Percentiles rank a stretch among this genome's conserved stretches.
Evolutionary conservation across 1,140 invertebrate genomes (phyloP).

Genomic region (Marisa cornuarietis): DNA sequence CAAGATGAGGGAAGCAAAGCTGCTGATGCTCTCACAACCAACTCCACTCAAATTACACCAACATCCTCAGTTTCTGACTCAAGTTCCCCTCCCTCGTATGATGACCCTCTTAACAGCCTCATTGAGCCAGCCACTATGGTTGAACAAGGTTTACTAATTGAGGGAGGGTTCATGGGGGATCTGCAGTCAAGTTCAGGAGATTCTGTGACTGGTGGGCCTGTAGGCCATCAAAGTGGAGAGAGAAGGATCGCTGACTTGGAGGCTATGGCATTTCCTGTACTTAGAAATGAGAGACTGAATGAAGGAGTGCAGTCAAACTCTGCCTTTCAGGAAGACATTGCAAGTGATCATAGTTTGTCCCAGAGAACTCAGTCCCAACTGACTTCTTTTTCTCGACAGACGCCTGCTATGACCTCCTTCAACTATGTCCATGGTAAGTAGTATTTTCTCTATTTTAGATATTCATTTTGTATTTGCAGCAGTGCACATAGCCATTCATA

Average conservation of each 20-base stretch:
- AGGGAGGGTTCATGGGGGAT: neutral
- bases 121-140: constrained; percentile 1
- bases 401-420: neutral
- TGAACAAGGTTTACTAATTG: neutral
- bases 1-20: neutral
- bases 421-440: constrained; percentile 3
- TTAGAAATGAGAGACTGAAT: too few species aligned
- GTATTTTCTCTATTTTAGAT: neutral
- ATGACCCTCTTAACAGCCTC: constrained; percentile 8
- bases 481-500: too few species aligned
- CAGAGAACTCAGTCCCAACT: neutral
- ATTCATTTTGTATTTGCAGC: too few species aligned
- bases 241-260: too few species aligned
- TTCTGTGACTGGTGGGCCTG: neutral
- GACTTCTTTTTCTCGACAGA: neutral
- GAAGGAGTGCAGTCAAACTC: neutral
- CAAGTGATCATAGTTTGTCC: neutral
- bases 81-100: neutral
- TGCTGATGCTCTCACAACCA: constrained; percentile 8
- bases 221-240: constrained; percentile 13
- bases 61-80: neutral
- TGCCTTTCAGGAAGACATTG: neutral
- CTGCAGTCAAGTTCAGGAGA: neutral
- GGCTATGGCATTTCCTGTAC: too few species aligned
- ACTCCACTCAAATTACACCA: constrained; percentile 4